These are phyloP conservation scores for Ceratosolen solmsi DNA, from an alignment of 1,140 invertebrate species.

Conservation along the genomic window DNA sequence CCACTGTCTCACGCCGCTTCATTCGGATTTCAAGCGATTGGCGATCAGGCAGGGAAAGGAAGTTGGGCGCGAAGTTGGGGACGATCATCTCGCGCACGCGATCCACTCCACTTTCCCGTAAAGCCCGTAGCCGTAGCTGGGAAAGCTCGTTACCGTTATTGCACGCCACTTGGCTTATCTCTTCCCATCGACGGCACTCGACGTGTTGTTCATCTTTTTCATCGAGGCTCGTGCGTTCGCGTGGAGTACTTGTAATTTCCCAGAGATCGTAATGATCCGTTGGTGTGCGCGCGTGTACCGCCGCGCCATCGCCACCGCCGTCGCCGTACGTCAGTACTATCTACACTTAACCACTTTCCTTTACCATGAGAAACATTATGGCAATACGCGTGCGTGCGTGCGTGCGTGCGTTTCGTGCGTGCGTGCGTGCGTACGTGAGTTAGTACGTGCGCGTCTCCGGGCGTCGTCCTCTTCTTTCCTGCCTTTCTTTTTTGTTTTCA, in stretches of 20 bases:
- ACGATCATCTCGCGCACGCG: not conserved
- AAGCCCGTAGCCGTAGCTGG: constrained; percentile 39
- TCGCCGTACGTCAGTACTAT: not conserved
- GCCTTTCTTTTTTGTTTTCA: not conserved
- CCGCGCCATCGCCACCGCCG: no score
- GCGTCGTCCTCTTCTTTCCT: not conserved
- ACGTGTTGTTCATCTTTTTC: not conserved
- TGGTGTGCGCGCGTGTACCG: not conserved
- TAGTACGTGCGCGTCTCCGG: no score
- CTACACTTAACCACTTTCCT: constrained; percentile 11
- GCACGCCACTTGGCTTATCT: not conserved
- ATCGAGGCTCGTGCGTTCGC: not conserved
- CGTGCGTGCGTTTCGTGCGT: not conserved
- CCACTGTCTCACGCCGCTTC: no score
- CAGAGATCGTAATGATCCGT: constrained; percentile 19
- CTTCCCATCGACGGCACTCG: not conserved
- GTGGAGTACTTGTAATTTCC: constrained; percentile 25
- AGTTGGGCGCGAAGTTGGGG: not conserved
- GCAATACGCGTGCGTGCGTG: not conserved
- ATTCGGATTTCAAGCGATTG: no score
- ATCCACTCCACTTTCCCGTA: constrained; percentile 46
- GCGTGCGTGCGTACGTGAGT: not conserved
- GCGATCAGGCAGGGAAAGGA: not conserved
- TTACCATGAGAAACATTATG: constrained; percentile 36
- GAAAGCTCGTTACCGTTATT: constrained; percentile 46